Conservation (phyloP, 2,888 invertebrate species). For the Polydrusus pterygomalis region DNA sequence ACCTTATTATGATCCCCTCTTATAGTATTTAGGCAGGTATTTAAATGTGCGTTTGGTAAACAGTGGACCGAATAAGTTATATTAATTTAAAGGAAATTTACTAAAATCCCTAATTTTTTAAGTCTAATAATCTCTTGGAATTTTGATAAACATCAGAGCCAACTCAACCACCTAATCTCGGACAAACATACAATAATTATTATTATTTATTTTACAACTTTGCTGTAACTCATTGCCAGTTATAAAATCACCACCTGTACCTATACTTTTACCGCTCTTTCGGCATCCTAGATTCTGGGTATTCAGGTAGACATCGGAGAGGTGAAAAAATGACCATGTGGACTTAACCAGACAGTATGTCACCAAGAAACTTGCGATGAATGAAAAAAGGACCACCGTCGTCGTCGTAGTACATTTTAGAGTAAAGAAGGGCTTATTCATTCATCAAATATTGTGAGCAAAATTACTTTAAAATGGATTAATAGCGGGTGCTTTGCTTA, state of each 20-base stretch:
- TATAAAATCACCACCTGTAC: conserved; percentile 25
- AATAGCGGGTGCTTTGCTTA: conserved; percentile 14
- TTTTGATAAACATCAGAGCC: no score
- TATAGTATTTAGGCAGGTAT: background rate
- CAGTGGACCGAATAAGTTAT: background rate
- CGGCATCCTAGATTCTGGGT: conserved; percentile 10
- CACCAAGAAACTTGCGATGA: conserved; percentile 20
- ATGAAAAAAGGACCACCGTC: conserved; percentile 12
- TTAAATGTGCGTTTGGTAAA: background rate
- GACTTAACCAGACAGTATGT: conserved; percentile 23
- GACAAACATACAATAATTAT: conserved; percentile 6
- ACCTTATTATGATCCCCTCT: conserved; percentile 1
- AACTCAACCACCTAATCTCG: background rate
- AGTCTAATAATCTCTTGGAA: no score
- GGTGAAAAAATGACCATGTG: conserved; percentile 9
- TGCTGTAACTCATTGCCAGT: background rate
- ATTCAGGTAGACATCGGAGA: conserved; percentile 26
- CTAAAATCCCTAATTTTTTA: no score
- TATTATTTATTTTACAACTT: background rate
- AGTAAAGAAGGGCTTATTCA: conserved; percentile 20
- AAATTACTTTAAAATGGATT: conserved; percentile 36
- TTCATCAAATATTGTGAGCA: conserved; percentile 25
- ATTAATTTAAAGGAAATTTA: no score
- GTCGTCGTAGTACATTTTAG: conserved; percentile 31
- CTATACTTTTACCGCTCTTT: background rate